Percentiles rank a stretch among this genome's conserved stretches.
Conservation (phyloP, 2,888 invertebrate genomes). For the Cephus sareptanus region DNA sequence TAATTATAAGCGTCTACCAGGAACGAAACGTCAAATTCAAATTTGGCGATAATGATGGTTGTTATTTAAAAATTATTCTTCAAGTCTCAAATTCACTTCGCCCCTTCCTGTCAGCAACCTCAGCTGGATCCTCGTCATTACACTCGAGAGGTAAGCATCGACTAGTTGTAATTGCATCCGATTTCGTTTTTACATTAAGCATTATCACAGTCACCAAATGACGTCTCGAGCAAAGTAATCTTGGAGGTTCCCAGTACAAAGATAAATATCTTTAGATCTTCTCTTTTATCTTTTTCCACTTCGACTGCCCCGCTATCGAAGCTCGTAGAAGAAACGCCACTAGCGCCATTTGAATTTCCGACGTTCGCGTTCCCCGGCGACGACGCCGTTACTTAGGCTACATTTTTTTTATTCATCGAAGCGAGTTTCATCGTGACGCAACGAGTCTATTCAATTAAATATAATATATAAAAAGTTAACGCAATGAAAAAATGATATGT, state of each 20-base stretch:
- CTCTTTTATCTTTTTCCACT: background rate
- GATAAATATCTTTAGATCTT: background rate
- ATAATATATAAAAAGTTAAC: conserved; percentile 24
- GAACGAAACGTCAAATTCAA: conserved; percentile 35
- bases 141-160: background rate
- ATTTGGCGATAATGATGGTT: background rate
- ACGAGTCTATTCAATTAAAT: conserved; percentile 21
- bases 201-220: background rate
- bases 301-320: background rate
- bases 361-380: background rate
- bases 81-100: background rate
- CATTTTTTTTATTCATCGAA: background rate
- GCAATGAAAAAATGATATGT: conserved; percentile 50
- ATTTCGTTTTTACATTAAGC: background rate
- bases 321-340: background rate
- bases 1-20: conserved; percentile 36
- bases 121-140: background rate
- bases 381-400: background rate
- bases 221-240: background rate
- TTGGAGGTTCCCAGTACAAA: background rate
- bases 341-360: background rate
- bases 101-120: background rate
- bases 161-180: background rate
- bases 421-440: conserved; percentile 14
- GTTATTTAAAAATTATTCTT: too few species aligned